phyloP scores from a whole-genome alignment of 2,888 invertebrate species.

The Melieria picta region DNA sequence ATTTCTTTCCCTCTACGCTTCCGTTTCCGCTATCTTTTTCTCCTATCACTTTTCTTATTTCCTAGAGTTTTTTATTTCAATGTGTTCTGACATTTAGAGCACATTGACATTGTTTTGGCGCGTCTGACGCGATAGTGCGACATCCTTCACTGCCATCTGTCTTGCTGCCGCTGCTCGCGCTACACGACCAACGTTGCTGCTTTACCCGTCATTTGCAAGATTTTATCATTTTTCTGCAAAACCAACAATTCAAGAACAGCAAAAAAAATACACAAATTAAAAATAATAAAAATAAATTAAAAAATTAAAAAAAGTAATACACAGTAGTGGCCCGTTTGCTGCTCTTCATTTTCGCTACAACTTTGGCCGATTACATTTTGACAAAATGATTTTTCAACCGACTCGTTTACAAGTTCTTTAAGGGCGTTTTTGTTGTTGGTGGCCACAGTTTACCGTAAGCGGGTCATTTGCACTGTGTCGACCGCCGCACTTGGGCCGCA shows the following conservation, averaged over 20 bases:
- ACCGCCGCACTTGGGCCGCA: no score
- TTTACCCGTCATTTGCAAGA: conserved; percentile 26
- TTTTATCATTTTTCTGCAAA: conserved; percentile 34
- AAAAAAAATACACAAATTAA: background rate
- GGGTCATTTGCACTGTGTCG: no score
- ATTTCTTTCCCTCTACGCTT: conserved; percentile 7
- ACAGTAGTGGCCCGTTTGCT: conserved; percentile 19
- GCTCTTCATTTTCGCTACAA: conserved; percentile 23
- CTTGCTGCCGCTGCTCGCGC: background rate
- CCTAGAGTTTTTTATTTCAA: conserved; percentile 1
- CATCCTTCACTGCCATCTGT: background rate
- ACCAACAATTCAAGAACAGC: conserved; percentile 10
- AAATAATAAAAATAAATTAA: background rate
- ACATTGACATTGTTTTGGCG: conserved; percentile 36
- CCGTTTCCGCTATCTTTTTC: conserved; percentile 7
- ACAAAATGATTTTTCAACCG: background rate
- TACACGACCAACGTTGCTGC: background rate
- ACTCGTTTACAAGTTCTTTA: no score
- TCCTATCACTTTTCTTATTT: conserved; percentile 4
- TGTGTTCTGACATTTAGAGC: conserved; percentile 16
- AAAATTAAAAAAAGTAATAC: no score
- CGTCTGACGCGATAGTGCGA: conserved; percentile 24
- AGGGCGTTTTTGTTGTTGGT: background rate
- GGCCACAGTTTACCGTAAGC: conserved; percentile 19
- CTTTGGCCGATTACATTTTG: conserved; percentile 22